These are phyloP conservation scores for Eidolon dupreanum DNA, from an alignment of 2,797 vertebrate species.

Conservation along the genomic window DNA sequence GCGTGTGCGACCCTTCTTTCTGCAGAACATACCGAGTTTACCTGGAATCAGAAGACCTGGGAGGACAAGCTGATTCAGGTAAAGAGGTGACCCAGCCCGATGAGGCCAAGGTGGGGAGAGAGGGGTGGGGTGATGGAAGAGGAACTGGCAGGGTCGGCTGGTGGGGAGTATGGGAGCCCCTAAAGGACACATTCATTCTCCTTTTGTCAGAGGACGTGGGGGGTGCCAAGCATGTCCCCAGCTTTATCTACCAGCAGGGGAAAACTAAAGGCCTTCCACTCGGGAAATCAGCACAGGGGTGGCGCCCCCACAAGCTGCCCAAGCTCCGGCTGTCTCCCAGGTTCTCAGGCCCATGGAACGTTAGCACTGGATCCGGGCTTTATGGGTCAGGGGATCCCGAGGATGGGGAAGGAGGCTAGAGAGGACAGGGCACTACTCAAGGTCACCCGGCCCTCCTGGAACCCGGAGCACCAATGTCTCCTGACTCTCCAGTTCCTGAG, in stretches of 20 bases:
- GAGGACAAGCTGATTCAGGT: constrained; percentile 78
- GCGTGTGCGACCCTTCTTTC: background rate
- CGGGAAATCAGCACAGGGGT: background rate
- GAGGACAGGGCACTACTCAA: background rate
- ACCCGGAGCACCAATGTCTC: background rate
- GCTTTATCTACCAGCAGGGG: background rate
- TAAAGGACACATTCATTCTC: background rate
- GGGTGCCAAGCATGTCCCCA: background rate
- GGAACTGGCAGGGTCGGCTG: accelerated
- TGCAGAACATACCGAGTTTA: constrained; percentile 71
- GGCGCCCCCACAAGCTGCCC: background rate
- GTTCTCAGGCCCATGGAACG: accelerated
- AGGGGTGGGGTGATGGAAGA: accelerated
- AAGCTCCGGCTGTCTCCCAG: background rate
- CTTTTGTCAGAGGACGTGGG: background rate
- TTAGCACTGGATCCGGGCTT: accelerated
- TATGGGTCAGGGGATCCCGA: accelerated
- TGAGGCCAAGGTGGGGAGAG: accelerated
- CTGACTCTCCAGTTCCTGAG: constrained; percentile 67
- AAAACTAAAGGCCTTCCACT: background rate
- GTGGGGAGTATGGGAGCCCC: background rate
- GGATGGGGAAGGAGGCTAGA: background rate
- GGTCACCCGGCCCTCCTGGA: background rate
- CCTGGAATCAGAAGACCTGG: constrained; percentile 76
- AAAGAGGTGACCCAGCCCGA: background rate